phyloP scores from a whole-genome alignment of 2,888 invertebrate genomes.

The Ypsolopha scabrella region DNA sequence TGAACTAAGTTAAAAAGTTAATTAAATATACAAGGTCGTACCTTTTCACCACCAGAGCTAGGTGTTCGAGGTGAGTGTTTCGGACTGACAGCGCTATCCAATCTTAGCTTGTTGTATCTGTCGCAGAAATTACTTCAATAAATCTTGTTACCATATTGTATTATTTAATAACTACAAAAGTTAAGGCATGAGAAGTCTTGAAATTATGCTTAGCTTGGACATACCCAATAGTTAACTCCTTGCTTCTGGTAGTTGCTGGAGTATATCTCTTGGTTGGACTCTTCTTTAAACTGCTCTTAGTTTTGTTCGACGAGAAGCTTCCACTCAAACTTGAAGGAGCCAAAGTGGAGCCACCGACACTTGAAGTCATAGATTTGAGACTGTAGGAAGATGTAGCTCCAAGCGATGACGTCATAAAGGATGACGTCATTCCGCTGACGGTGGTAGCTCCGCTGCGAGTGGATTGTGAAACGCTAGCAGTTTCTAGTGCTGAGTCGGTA shows the following conservation, averaged over 20 bases:
- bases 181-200: no score
- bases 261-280: conserved; percentile 51
- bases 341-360: conserved; percentile 45
- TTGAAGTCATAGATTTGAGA: conserved; percentile 46
- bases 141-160: neutral
- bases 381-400: conserved; percentile 56
- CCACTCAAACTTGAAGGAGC: conserved; percentile 55
- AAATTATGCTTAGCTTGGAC: neutral
- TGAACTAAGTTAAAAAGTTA: no score
- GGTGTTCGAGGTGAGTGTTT: conserved; percentile 43
- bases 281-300: conserved; percentile 57
- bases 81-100: conserved; percentile 62
- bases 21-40: neutral
- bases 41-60: conserved; percentile 17
- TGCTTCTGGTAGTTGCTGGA: conserved; percentile 29
- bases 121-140: neutral
- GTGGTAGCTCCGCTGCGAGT: conserved; percentile 35
- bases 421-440: conserved; percentile 40
- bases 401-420: conserved; percentile 48
- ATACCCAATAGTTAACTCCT: conserved; percentile 23
- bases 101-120: conserved; percentile 52
- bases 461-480: conserved; percentile 46
- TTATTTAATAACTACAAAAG: no score
- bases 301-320: conserved; percentile 45
- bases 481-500: conserved; percentile 35